Base-by-base conservation (phyloP, 2,797 vertebrate genomes). In the Halcyon chelicuti region DNA sequence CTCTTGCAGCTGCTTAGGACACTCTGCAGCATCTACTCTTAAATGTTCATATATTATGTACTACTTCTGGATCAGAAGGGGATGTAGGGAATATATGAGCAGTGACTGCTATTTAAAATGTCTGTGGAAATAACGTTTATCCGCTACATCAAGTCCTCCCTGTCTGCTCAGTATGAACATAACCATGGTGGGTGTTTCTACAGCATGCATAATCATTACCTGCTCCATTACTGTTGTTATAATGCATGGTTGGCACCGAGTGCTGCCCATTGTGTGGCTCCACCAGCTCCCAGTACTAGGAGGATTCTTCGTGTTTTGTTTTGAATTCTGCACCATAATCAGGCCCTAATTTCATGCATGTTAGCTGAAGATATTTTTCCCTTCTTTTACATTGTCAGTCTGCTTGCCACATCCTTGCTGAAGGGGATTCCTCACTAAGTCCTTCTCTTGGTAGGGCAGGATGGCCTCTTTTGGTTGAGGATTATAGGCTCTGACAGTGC, bases 401-500 rank as follows among this genome's bases (percentile, higher is more conserved):
- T 95, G 96, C 90, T 95, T 94, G 89, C 93, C 88, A 92, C 93
- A 96, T 96, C 92, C 87, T 97, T 93, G 96, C 96, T 97, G 88
- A 95, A 96, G 95, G 94, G 96, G 94, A 96, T 96, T 96, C 97
- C 96, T 97, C 96, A 84, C 93, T 92, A 20, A 95, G 68, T 46
- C 86, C 90, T 88, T 90, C 82, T 61, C 96, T 89, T 29, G 84
- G 40, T 76, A 46, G 71, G 91, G 68, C 71, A 88, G 93, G 76
- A 63, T 95, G 97, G 96, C 95, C 96, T 97, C 95, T 78, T 95
- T 96, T 19, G 42, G 67, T 86, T 97, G 97, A 97, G 86, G 62
- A 60, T 97, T 46, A 97, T 70, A 21, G 39, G 55, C 79, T 88
- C 94, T 97, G 97, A 96, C 97, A 97, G 95, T 94, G 96, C 96